These are phyloP conservation scores for Megaustenia siamemsis DNA, from an alignment of 2,888 invertebrate genomes.

Conservation along the genomic window DNA sequence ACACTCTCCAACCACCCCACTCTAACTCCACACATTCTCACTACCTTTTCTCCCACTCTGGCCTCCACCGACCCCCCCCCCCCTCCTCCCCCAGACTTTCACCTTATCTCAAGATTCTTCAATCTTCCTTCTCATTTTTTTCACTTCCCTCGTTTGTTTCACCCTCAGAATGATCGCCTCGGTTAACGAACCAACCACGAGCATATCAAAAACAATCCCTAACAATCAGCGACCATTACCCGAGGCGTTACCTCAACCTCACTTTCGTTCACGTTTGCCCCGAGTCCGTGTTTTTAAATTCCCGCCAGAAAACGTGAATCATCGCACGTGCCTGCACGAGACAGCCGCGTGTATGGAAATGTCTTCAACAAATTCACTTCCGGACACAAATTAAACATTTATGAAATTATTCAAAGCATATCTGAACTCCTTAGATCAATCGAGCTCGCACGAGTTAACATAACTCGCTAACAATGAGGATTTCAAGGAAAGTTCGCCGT, in stretches of 20 bases:
- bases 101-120: neutral
- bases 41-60: too few relatives aligned
- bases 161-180: neutral
- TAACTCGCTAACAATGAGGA: too few relatives aligned
- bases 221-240: neutral
- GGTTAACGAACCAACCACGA: neutral
- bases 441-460: too few relatives aligned
- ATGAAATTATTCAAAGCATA: neutral
- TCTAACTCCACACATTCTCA: too few relatives aligned
- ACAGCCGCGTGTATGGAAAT: neutral
- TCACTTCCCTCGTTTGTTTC: neutral
- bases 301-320: neutral
- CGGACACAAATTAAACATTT: neutral
- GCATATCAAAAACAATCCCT: neutral
- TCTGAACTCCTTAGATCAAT: neutral
- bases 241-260: neutral
- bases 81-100: neutral
- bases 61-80: neutral
- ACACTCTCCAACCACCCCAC: too few relatives aligned
- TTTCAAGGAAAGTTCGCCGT: too few relatives aligned
- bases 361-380: neutral
- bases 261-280: neutral
- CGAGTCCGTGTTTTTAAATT: neutral
- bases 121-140: constrained; percentile 4
- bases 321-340: neutral